Evolutionary conservation across 2,113 vertebrate genomes (phyloP).

Genomic region (Lophotis ruficrista): DNA sequence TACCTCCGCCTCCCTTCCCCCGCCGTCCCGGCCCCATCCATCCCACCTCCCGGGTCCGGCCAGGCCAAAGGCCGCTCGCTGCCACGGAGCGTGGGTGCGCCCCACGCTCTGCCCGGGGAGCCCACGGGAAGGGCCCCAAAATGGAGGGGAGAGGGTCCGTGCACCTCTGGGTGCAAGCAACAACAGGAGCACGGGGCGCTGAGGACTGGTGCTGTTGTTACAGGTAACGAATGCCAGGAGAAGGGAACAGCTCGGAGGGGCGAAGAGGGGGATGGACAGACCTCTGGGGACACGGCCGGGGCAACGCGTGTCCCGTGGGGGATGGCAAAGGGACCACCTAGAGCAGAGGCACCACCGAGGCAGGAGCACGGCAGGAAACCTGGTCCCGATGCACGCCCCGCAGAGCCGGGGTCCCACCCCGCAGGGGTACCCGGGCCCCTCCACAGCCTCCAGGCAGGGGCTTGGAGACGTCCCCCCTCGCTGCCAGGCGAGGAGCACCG

Average conservation of each 20-base stretch:
- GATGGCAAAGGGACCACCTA: accelerated
- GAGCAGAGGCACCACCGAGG: not conserved
- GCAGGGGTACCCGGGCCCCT: not conserved
- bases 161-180: no score
- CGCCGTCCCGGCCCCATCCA: not conserved
- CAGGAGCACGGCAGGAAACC: not conserved
- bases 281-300: accelerated
- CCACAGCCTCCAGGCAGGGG: accelerated
- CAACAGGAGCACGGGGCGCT: accelerated
- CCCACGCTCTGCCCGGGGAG: accelerated
- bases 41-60: not conserved
- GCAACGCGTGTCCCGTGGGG: accelerated
- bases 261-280: not conserved
- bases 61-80: not conserved
- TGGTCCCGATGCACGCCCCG: not conserved
- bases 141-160: no score
- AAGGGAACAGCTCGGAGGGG: not conserved
- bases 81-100: accelerated
- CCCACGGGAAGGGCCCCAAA: accelerated
- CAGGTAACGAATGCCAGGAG: not conserved
- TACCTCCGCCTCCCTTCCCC: not conserved
- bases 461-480: accelerated
- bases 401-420: not conserved
- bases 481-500: not conserved
- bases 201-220: not conserved